Evolutionary conservation across 2,113 vertebrate species (phyloP).

Genomic region (Otus sunia): DNA sequence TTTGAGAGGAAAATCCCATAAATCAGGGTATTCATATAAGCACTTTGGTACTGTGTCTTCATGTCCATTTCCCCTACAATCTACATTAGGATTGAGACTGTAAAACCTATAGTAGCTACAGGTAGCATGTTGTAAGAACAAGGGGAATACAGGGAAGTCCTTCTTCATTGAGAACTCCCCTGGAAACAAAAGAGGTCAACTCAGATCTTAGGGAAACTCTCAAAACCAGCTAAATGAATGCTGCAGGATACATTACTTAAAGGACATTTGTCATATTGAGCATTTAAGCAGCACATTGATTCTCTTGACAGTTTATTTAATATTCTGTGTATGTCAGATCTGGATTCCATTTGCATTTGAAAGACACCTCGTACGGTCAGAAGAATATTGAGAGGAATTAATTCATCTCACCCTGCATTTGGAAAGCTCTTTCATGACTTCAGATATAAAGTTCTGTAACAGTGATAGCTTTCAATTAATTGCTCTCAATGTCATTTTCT

Average conservation of each 20-base stretch:
- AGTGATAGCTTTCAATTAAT: not conserved
- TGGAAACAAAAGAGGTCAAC: not conserved
- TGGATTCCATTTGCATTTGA: conserved; percentile 14
- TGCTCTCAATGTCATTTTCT: not conserved
- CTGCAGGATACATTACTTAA: not conserved
- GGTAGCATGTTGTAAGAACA: not conserved
- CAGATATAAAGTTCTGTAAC: not conserved
- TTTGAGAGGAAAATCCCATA: not conserved
- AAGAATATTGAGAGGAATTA: not conserved
- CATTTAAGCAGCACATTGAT: not conserved
- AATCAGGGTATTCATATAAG: not conserved
- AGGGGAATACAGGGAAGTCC: not conserved
- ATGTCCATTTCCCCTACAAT: not conserved
- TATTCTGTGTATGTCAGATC: not conserved
- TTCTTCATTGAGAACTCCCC: not conserved
- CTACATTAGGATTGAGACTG: not conserved
- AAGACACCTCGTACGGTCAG: not conserved
- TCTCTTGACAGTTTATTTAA: not conserved
- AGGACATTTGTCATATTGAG: not conserved
- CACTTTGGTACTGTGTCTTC: not conserved
- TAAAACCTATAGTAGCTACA: not conserved
- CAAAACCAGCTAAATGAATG: not conserved
- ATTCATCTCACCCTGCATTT: not conserved
- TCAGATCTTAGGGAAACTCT: not conserved
- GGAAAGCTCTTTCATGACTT: not conserved